Evolutionary conservation across 2,888 invertebrate species (phyloP).

Genomic region (Ormyrus rosae): DNA sequence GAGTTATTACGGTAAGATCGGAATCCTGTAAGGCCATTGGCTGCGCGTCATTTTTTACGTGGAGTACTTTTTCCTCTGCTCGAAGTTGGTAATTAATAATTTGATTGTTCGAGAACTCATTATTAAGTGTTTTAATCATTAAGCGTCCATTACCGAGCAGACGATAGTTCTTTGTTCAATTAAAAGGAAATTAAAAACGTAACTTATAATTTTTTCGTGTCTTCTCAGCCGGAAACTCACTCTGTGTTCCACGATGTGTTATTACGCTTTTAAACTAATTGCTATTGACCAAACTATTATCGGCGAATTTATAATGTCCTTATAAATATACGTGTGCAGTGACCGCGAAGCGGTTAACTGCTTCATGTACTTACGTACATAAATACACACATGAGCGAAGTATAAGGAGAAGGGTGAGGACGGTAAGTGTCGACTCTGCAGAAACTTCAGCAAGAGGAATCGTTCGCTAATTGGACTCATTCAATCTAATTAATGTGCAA

Average conservation of each 20-base stretch:
- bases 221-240: no score
- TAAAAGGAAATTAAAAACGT: no score
- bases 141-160: no score
- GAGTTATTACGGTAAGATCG: no score
- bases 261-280: background rate
- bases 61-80: no score
- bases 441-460: constrained; percentile 29
- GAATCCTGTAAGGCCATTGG: no score
- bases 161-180: no score
- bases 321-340: constrained; percentile 29
- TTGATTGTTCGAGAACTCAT: no score
- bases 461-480: constrained; percentile 62
- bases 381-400: background rate
- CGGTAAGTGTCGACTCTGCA: background rate
- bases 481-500: constrained; percentile 65
- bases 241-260: background rate
- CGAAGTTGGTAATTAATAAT: no score
- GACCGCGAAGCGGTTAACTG: constrained; percentile 33
- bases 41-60: no score
- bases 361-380: background rate
- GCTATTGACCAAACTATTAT: constrained; percentile 24
- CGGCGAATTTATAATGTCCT: constrained; percentile 28
- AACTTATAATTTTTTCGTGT: no score
- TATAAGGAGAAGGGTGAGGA: background rate
- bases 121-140: no score